These are phyloP conservation scores for Ailuropoda melanoleuca DNA, from an alignment of 2,113 vertebrate genomes.

Conservation along the genomic window DNA sequence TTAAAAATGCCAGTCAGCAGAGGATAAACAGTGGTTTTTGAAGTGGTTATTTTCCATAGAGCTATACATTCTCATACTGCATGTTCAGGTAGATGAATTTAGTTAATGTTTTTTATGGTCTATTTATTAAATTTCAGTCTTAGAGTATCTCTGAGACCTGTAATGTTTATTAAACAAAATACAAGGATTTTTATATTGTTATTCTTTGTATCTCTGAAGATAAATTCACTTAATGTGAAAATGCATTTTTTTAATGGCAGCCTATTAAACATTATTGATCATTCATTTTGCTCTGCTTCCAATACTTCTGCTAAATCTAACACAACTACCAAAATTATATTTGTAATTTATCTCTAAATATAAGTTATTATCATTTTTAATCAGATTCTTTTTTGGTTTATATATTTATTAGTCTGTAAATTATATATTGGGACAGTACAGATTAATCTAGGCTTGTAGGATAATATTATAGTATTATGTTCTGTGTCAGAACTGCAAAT, in stretches of 20 bases:
- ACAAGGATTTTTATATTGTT: neutral
- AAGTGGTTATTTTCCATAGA: slow-evolving; percentile 46
- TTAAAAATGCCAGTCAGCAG: slow-evolving; percentile 71
- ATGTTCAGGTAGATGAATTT: slow-evolving; percentile 47
- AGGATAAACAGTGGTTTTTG: slow-evolving; percentile 60
- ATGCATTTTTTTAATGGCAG: neutral
- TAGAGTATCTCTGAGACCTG: slow-evolving; percentile 5
- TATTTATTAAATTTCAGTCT: slow-evolving; percentile 24
- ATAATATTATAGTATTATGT: neutral
- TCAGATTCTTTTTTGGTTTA: neutral
- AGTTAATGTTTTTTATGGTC: slow-evolving; percentile 17
- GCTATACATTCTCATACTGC: slow-evolving; percentile 9
- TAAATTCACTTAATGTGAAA: slow-evolving; percentile 28
- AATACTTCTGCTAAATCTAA: slow-evolving; percentile 36
- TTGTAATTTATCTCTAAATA: neutral
- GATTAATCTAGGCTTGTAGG: neutral
- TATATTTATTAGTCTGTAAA: neutral
- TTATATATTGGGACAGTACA: neutral
- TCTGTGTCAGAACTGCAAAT: neutral
- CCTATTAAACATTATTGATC: slow-evolving; percentile 40
- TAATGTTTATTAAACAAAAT: slow-evolving; percentile 24
- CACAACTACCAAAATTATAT: neutral
- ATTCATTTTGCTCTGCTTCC: slow-evolving; percentile 15
- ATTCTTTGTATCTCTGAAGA: neutral
- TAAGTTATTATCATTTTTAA: slow-evolving; percentile 12